A percentile compares a stretch with the other conserved stretches of the same genome.
phyloP scores from a whole-genome alignment of 1,140 invertebrate species.

The Lethocerus indicus region DNA sequence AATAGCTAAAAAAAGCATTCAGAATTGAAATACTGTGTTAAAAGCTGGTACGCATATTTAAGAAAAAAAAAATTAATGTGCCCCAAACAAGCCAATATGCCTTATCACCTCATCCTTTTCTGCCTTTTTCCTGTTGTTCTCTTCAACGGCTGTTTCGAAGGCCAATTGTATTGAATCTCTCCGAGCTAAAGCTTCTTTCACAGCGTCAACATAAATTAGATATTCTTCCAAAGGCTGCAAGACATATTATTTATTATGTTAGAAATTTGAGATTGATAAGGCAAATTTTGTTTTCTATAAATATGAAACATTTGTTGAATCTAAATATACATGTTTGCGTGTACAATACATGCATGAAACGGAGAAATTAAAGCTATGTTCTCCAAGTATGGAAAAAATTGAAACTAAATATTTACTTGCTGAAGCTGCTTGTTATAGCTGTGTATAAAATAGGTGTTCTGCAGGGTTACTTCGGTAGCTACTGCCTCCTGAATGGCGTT shows the following conservation, averaged over 20 bases:
- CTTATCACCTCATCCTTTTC: constrained; percentile 43
- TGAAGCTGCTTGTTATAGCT: neutral
- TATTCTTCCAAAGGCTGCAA: constrained; percentile 46
- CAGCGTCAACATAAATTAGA: constrained; percentile 45
- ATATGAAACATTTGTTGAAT: too few species aligned
- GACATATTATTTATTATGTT: constrained; percentile 13
- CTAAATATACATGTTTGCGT: too few species aligned
- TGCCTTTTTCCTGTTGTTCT: constrained; percentile 38
- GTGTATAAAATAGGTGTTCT: neutral
- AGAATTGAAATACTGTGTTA: constrained; percentile 4
- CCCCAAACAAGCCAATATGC: too few species aligned
- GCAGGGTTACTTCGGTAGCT: constrained; percentile 2
- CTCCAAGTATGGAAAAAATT: too few species aligned
- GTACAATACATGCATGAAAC: too few species aligned
- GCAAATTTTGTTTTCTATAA: too few species aligned
- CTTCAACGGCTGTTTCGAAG: constrained; percentile 46
- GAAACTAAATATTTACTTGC: constrained; percentile 9
- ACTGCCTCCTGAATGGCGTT: neutral
- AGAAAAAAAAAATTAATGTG: too few species aligned
- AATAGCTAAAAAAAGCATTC: constrained; percentile 9
- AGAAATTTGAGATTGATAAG: too few species aligned
- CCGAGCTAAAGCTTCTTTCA: constrained; percentile 44
- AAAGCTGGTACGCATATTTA: too few species aligned
- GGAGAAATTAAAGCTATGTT: too few species aligned
- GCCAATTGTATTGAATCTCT: constrained; percentile 50